Percentiles rank a stretch among this genome's conserved stretches.
Conservation (phyloP, 2,797 vertebrate species). For the Petrocephalus schoutedeni region DNA sequence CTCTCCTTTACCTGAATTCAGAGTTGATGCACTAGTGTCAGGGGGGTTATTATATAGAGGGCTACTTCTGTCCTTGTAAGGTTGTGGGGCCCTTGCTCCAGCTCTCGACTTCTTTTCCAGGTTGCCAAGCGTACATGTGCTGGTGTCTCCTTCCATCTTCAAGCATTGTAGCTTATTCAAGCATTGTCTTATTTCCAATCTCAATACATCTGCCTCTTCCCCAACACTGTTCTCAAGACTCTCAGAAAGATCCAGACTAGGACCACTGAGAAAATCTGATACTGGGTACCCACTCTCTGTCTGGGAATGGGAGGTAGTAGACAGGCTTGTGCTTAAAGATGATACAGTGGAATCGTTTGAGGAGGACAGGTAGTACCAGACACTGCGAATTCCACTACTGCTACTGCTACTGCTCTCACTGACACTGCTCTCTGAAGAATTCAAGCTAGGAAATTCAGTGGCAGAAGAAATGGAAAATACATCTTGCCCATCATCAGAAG, state of each 20-base stretch:
- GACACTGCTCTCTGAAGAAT: constrained; percentile 21
- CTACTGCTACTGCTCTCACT: constrained; percentile 22
- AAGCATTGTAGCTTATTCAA: too few species aligned
- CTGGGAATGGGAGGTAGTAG: constrained; percentile 23
- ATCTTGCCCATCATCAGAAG: constrained; percentile 10
- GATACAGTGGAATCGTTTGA: constrained; percentile 30
- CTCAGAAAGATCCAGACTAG: constrained; percentile 32
- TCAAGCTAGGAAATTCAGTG: constrained; percentile 29
- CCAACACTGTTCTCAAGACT: constrained; percentile 24
- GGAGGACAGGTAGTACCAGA: constrained; percentile 44
- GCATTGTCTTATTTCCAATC: neutral
- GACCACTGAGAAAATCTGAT: constrained; percentile 25
- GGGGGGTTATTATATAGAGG: neutral
- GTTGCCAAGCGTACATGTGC: neutral
- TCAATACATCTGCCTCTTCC: neutral
- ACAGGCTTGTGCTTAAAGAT: constrained; percentile 32
- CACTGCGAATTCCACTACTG: constrained; percentile 42
- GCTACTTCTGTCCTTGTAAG: neutral
- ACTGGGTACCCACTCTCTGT: neutral
- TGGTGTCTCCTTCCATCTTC: neutral
- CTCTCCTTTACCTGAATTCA: constrained; percentile 2
- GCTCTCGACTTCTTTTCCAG: neutral
- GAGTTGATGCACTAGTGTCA: neutral
- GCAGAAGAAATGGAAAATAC: constrained; percentile 18
- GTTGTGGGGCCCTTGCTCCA: neutral